Percentiles rank a stretch among this genome's conserved stretches.
These are phyloP conservation scores for Eupithecia inturbata DNA, from an alignment of 2,888 invertebrate genomes.

Conservation along the genomic window DNA sequence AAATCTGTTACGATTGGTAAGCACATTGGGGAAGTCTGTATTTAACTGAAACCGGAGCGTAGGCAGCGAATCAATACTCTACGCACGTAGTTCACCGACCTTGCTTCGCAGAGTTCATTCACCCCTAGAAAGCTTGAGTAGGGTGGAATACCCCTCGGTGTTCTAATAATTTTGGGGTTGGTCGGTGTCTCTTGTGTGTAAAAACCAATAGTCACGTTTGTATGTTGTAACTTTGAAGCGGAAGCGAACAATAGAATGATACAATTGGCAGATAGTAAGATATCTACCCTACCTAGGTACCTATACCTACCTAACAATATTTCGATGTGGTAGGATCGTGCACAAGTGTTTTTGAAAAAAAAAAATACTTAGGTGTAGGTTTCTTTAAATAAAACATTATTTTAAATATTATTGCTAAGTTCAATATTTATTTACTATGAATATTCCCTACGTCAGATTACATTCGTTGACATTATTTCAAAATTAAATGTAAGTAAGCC, in stretches of 20 bases:
- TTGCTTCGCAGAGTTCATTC: conserved; percentile 48
- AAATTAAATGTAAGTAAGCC: conserved; percentile 82
- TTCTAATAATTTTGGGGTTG: conserved; percentile 48
- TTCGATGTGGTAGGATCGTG: background rate
- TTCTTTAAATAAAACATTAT: conserved; percentile 66
- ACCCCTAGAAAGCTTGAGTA: conserved; percentile 50
- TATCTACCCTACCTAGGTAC: background rate
- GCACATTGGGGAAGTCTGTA: conserved; percentile 1
- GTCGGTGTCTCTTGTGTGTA: conserved; percentile 31
- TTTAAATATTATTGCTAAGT: conserved; percentile 83
- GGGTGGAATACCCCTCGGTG: conserved; percentile 53
- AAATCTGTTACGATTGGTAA: background rate
- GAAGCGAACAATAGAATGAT: conserved; percentile 8
- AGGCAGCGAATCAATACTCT: conserved; percentile 36
- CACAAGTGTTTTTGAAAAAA: background rate
- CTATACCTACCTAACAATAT: background rate
- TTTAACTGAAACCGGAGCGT: background rate
- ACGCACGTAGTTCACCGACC: conserved; percentile 42
- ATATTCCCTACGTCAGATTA: conserved; percentile 84
- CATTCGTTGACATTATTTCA: conserved; percentile 84
- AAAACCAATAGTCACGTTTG: conserved; percentile 19
- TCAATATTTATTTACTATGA: conserved; percentile 84
- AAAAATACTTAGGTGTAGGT: background rate
- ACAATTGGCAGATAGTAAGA: background rate
- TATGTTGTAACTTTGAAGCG: background rate